Evolutionary conservation across 2,888 invertebrate genomes (phyloP).

Genomic region (Tipula vernalis): DNA sequence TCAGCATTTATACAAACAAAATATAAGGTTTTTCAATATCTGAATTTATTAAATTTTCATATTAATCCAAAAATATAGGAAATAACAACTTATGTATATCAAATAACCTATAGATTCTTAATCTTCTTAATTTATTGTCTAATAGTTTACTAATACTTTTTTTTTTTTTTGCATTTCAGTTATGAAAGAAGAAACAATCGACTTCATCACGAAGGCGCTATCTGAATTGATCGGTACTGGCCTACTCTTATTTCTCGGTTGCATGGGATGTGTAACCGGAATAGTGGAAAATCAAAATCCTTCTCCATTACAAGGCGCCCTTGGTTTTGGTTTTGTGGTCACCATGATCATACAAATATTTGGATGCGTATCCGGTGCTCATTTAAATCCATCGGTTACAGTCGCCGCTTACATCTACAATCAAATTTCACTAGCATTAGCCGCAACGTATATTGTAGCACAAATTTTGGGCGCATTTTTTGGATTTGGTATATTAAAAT

Average conservation of each 20-base stretch:
- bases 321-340: conserved; percentile 53
- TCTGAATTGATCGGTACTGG: conserved; percentile 57
- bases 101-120: too few relatives aligned
- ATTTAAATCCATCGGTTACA: conserved; percentile 66
- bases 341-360: conserved; percentile 51
- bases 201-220: conserved; percentile 36
- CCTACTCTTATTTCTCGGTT: conserved; percentile 56
- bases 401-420: conserved; percentile 30
- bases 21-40: too few relatives aligned
- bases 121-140: too few relatives aligned
- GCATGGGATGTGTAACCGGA: conserved; percentile 46
- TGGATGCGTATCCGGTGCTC: conserved; percentile 66
- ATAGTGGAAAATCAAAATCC: conserved; percentile 22
- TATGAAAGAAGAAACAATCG: conserved; percentile 30
- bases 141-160: not conserved
- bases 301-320: conserved; percentile 27
- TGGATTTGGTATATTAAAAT: conserved; percentile 56
- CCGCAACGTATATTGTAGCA: conserved; percentile 49
- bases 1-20: too few relatives aligned
- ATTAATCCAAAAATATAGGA: too few relatives aligned
- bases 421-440: conserved; percentile 24
- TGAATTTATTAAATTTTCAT: too few relatives aligned
- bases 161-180: not conserved
- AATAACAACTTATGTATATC: too few relatives aligned
- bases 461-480: conserved; percentile 54